Base-by-base conservation (phyloP, 2,888 invertebrate genomes). In the Dryomyza anilis region DNA sequence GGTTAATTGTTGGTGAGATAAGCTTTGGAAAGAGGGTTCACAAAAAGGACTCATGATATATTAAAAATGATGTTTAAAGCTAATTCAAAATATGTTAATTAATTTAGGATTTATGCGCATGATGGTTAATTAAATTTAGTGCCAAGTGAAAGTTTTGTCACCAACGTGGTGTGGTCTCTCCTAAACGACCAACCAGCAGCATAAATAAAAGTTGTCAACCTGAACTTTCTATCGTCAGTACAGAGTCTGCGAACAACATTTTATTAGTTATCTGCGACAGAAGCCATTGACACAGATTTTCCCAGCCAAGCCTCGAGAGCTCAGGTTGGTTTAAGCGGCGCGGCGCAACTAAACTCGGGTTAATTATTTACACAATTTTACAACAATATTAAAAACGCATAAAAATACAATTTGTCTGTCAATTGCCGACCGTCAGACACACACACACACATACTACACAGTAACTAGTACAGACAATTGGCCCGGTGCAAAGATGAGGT, bases 311-410 rank as follows among this genome's bases (percentile, higher is more conserved):
- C 12, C n/a, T 39, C 14, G 39, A 39, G 39, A 39, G 39, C 39
- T 12, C 39, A 7, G n/a, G 39, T 39, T 12, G 21, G 12, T 12
- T 19, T 12, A 48, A 48, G 14, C 25, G 21, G 23, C 25, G 23
- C 36, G 21, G 36, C 33, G 39, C 36, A 39, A 56, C 25, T 43
- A 14, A 56, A 56, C 56, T 21, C 39, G 21, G 56, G 36, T 23
- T 56, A 56, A 56, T 56, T 56, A 56, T 56, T 56, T 56, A 39
- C n/a, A 56, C 25, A 19, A 56, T 56, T 56, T 46, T 39, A 39
- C 25, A 55, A 12, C 16, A 36, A 36, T 55, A 55, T 36, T 56
- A 56, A 56, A 56, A 39, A 56, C 23, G 56, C 33, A 56, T 19
- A 39, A 39, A 36, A 39, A 39, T 14, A 43, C 23, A 21, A 39